Evolutionary conservation across 1,140 invertebrate species (phyloP).

Genomic region (Lerema accius): DNA sequence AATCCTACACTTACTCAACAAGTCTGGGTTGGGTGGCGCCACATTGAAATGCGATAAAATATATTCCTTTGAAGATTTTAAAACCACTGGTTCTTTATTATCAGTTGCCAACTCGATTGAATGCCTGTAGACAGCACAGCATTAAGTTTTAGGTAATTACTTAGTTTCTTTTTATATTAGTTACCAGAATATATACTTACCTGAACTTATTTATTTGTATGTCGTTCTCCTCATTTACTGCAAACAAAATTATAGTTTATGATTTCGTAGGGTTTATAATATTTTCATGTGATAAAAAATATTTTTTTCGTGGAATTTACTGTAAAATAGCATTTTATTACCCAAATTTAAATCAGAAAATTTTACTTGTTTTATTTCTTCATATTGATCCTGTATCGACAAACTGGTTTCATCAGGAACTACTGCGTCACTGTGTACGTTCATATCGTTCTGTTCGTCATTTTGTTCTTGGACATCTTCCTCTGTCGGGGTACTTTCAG

Average conservation of each 20-base stretch:
- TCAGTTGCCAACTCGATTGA: neutral
- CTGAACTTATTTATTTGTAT: slow-evolving; percentile 7
- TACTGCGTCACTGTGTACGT: neutral
- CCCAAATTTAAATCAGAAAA: slow-evolving; percentile 60
- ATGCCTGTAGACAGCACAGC: neutral
- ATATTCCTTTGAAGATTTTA: slow-evolving; percentile 33
- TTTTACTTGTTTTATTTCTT: slow-evolving; percentile 60
- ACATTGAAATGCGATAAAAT: slow-evolving; percentile 34
- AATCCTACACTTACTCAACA: slow-evolving; percentile 56
- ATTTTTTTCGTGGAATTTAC: neutral
- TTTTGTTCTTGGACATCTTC: neutral
- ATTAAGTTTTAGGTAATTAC: neutral
- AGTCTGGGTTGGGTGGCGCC: slow-evolving; percentile 50
- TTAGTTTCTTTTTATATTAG: neutral
- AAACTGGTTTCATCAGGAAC: too few relatives aligned
- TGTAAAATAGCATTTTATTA: slow-evolving; percentile 49
- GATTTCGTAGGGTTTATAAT: slow-evolving; percentile 9
- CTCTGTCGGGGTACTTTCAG: neutral
- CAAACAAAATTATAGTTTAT: slow-evolving; percentile 11
- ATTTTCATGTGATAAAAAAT: neutral
- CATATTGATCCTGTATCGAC: slow-evolving; percentile 20
- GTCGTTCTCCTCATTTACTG: neutral
- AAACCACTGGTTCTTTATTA: slow-evolving; percentile 3
- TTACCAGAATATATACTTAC: neutral
- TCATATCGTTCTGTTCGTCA: neutral